Evolutionary conservation across 2,113 vertebrate genomes (phyloP).

Genomic region (Narcine bancroftii): DNA sequence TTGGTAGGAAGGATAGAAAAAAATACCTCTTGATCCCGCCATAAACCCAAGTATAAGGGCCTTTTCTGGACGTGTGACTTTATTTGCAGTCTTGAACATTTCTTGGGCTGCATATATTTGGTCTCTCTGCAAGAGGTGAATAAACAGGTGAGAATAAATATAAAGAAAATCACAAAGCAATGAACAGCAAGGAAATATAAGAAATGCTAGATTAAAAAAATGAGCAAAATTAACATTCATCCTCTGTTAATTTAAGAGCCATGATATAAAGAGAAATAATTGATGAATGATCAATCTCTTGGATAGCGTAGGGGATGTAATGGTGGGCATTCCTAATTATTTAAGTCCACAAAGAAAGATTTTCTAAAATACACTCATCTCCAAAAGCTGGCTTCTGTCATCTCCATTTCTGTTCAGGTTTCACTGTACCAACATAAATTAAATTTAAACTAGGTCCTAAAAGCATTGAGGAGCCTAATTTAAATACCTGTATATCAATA

Average conservation of each 20-base stretch:
- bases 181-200: neutral
- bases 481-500: no score
- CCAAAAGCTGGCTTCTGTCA: neutral
- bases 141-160: slow-evolving; percentile 30
- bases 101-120: slow-evolving; percentile 96
- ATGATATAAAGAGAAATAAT: neutral
- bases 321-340: neutral
- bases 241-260: neutral
- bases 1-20: neutral
- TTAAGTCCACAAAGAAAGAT: neutral
- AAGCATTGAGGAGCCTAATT: no score
- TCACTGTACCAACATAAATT: neutral
- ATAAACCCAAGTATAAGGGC: slow-evolving; percentile 97
- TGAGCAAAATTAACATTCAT: neutral
- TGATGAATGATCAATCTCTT: neutral
- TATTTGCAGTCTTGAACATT: slow-evolving; percentile 99
- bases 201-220: neutral
- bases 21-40: slow-evolving; percentile 89
- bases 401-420: neutral
- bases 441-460: no score
- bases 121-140: slow-evolving; percentile 65
- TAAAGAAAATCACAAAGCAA: neutral
- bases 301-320: no score
- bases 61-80: slow-evolving; percentile 93
- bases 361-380: neutral